A percentile compares a stretch with the other conserved stretches of the same genome.
phyloP scores from a whole-genome alignment of 2,888 invertebrate species.

The Dolichopus griseipennis region DNA sequence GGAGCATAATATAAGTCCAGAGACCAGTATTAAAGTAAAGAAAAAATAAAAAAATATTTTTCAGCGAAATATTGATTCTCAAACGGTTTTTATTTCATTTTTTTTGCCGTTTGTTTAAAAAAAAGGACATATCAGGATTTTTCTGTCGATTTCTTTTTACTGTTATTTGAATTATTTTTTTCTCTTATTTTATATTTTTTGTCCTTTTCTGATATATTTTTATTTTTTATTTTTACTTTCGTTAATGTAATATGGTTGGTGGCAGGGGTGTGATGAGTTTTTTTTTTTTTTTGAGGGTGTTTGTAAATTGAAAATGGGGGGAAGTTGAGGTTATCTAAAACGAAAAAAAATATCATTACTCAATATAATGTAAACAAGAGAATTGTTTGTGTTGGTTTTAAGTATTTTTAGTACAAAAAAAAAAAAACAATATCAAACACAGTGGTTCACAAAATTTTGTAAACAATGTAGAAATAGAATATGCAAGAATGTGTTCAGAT shows the following conservation, averaged over 20 bases:
- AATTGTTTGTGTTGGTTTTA: no score
- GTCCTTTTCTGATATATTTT: background rate
- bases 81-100: background rate
- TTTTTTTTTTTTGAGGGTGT: no score
- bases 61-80: background rate
- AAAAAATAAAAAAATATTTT: background rate
- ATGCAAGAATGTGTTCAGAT: no score
- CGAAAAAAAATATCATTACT: no score
- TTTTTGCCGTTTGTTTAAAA: background rate
- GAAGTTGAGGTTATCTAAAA: no score
- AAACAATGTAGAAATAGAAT: no score
- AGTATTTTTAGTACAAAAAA: no score
- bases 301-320: no score
- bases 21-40: background rate
- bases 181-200: background rate
- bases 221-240: background rate
- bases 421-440: no score
- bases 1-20: background rate
- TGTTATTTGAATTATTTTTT: slow-evolving; percentile 6
- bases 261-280: no score
- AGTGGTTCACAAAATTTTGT: no score
- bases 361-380: no score
- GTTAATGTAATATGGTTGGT: background rate
- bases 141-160: slow-evolving; percentile 6
- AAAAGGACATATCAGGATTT: slow-evolving; percentile 6